Evolutionary conservation across 2,113 vertebrate species (phyloP).

Genomic region (Vombatus ursinus): DNA sequence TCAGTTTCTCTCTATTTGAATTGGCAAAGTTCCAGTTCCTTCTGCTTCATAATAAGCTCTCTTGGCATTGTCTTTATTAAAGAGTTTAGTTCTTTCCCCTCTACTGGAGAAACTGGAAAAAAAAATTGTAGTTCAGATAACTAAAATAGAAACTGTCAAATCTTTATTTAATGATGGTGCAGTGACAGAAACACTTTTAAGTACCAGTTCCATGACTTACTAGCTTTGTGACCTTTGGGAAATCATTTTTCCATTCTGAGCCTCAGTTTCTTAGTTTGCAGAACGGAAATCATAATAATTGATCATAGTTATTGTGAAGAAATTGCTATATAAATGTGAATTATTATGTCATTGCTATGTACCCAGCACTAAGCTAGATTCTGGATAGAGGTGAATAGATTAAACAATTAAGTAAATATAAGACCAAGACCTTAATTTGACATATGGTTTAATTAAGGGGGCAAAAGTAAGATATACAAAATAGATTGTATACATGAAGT

Average conservation of each 20-base stretch:
- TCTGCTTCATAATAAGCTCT: constrained; percentile 2
- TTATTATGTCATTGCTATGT: not conserved
- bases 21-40: constrained; percentile 23
- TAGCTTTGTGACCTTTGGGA: not conserved
- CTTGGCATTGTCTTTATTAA: not conserved
- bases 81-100: not conserved
- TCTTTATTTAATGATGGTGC: not conserved
- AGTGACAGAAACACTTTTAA: not conserved
- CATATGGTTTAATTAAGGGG: not conserved
- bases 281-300: not conserved
- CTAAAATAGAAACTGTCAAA: not conserved
- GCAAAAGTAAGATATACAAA: not conserved
- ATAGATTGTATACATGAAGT: not conserved
- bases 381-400: not conserved
- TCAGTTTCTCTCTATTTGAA: not conserved
- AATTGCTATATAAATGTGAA: not conserved
- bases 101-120: not conserved
- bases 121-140: not conserved
- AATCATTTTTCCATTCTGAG: not conserved
- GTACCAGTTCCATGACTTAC: not conserved
- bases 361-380: not conserved
- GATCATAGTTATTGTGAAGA: not conserved
- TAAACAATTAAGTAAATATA: not conserved
- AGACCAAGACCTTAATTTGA: not conserved
- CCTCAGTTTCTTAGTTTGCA: not conserved